phyloP scores from a whole-genome alignment of 2,113 vertebrate genomes.

The Brevimyrus niger region DNA sequence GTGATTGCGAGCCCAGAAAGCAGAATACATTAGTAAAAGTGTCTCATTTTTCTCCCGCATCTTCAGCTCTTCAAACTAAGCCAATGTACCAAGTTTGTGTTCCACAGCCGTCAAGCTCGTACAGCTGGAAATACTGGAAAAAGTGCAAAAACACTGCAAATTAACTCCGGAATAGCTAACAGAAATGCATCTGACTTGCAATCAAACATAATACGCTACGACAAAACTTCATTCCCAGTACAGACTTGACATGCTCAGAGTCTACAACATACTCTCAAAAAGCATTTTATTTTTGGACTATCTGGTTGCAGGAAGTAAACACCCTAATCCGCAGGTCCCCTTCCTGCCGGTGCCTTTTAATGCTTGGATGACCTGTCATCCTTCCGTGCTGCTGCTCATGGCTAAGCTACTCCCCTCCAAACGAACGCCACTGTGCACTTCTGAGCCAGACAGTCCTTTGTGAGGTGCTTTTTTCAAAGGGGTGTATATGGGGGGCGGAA shows the following conservation, averaged over 20 bases:
- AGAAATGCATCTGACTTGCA: neutral
- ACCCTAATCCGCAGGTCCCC: slow-evolving; percentile 28
- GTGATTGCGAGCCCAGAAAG: neutral
- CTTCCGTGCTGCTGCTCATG: slow-evolving; percentile 34
- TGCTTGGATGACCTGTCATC: slow-evolving; percentile 33
- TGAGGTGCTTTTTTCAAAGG: neutral
- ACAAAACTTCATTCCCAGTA: neutral
- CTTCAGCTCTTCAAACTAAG: neutral
- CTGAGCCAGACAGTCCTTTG: neutral
- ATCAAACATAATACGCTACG: neutral
- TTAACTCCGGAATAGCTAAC: neutral
- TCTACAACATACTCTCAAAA: slow-evolving; percentile 29
- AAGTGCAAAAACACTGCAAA: neutral
- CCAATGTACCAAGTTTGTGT: neutral
- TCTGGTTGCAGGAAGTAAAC: slow-evolving; percentile 44
- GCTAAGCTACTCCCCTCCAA: neutral
- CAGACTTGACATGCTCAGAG: neutral
- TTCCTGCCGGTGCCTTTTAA: slow-evolving; percentile 33
- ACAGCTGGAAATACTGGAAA: neutral
- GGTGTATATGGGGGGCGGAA: neutral
- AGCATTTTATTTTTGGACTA: slow-evolving; percentile 35
- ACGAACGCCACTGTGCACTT: neutral
- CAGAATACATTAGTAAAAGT: neutral
- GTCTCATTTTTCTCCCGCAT: neutral
- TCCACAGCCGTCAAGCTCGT: neutral